phyloP scores from a whole-genome alignment of 2,797 vertebrate genomes.

The Cephalopachus bancanus region DNA sequence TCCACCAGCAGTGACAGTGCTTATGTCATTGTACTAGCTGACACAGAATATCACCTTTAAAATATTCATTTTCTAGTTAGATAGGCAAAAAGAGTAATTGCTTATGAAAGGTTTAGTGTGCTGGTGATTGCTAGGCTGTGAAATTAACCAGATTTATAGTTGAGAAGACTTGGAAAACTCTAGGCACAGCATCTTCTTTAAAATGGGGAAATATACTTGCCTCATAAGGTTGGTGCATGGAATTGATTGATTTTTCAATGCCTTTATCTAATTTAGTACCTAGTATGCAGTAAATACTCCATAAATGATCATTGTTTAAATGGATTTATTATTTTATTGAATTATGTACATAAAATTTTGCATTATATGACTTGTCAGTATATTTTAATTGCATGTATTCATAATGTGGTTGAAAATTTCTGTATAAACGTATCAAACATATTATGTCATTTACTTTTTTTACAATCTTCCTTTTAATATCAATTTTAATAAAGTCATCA shows the following conservation, averaged over 20 bases:
- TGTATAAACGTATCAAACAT: not conserved
- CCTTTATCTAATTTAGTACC: not conserved
- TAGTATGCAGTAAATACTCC: not conserved
- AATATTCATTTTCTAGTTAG: conserved; percentile 45
- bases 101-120: not conserved
- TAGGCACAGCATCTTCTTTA: not conserved
- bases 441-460: not conserved
- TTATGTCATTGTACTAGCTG: conserved; percentile 57
- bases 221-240: not conserved
- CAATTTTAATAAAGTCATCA: conserved; percentile 28
- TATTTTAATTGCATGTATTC: conserved; percentile 24
- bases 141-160: conserved; percentile 23
- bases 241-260: not conserved
- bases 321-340: conserved; percentile 24
- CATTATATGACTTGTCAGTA: not conserved
- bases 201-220: not conserved
- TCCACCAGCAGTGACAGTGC: not conserved
- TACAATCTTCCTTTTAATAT: not conserved
- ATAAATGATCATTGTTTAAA: conserved; percentile 14
- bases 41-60: conserved; percentile 37
- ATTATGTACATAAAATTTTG: not conserved
- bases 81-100: not conserved
- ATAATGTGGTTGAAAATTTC: not conserved
- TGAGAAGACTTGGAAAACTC: conserved; percentile 8
- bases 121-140: not conserved